Evolutionary conservation across 2,113 vertebrate species (phyloP).

Genomic region (Oceanites oceanicus): DNA sequence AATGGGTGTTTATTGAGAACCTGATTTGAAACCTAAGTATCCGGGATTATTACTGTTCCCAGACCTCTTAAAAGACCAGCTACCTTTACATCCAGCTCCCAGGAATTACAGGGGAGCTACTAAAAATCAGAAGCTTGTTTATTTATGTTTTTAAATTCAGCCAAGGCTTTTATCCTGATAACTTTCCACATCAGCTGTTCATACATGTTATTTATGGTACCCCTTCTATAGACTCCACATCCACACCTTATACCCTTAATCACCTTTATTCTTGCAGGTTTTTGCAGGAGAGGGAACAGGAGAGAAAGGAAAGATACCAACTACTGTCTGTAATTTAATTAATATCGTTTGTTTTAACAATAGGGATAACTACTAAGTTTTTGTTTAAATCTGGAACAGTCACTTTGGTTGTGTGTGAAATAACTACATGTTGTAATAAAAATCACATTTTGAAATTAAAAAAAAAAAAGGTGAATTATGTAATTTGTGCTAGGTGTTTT

Average conservation of each 20-base stretch:
- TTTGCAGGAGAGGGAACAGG: background rate
- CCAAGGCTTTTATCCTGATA: background rate
- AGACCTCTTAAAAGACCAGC: background rate
- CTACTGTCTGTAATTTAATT: background rate
- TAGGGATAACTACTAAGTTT: background rate
- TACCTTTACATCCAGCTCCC: background rate
- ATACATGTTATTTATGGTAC: background rate
- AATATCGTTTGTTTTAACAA: background rate
- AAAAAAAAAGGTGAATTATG: background rate
- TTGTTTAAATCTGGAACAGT: background rate
- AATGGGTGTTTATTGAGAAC: background rate
- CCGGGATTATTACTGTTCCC: background rate
- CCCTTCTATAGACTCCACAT: background rate
- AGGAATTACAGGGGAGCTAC: background rate
- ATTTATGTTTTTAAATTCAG: background rate
- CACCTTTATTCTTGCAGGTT: background rate
- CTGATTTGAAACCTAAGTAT: background rate
- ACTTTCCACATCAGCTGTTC: background rate
- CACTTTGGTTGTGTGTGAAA: background rate
- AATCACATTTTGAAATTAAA: background rate
- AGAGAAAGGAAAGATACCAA: background rate
- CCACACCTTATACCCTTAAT: background rate
- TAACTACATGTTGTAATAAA: background rate
- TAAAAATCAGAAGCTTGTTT: background rate
- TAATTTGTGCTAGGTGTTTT: background rate